Evolutionary conservation across 2,113 vertebrate species (phyloP).

Genomic region (Gymnogyps californianus): DNA sequence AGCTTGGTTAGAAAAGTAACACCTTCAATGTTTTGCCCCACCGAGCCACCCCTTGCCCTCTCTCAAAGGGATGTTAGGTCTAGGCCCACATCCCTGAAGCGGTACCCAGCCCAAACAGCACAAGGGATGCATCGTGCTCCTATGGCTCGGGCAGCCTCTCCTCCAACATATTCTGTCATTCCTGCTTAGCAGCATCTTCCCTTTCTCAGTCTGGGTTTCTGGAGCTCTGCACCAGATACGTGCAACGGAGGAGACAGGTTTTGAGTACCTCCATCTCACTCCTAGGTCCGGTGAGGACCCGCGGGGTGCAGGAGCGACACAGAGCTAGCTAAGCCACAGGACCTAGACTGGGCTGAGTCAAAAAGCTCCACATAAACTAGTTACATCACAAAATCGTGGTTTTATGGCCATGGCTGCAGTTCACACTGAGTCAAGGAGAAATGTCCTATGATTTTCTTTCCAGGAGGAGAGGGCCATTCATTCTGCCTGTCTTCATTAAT

Average conservation of each 20-base stretch:
- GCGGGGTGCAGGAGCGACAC: not conserved
- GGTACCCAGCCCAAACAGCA: not conserved
- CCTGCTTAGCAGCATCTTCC: not conserved
- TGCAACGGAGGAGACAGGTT: not conserved
- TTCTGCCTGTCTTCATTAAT: not conserved
- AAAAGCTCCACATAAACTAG: not conserved
- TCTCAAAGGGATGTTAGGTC: not conserved
- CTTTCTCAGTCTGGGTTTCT: not conserved
- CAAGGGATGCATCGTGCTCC: not conserved
- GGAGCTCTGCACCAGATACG: not conserved
- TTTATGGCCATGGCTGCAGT: not conserved
- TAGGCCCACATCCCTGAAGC: not conserved
- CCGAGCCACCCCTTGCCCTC: not conserved
- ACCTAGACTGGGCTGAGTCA: not conserved
- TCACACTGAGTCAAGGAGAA: not conserved
- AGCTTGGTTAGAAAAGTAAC: not conserved
- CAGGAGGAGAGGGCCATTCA: not conserved
- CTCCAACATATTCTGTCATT: not conserved
- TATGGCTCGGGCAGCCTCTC: not conserved
- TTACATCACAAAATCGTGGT: accelerated
- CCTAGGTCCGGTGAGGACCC: not conserved
- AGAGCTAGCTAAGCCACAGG: not conserved
- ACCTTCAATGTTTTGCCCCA: not conserved
- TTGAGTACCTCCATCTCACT: not conserved
- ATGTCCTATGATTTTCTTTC: not conserved